Base-by-base conservation (phyloP, 23 tunicate species). In the Aplidium turbinatum region DNA sequence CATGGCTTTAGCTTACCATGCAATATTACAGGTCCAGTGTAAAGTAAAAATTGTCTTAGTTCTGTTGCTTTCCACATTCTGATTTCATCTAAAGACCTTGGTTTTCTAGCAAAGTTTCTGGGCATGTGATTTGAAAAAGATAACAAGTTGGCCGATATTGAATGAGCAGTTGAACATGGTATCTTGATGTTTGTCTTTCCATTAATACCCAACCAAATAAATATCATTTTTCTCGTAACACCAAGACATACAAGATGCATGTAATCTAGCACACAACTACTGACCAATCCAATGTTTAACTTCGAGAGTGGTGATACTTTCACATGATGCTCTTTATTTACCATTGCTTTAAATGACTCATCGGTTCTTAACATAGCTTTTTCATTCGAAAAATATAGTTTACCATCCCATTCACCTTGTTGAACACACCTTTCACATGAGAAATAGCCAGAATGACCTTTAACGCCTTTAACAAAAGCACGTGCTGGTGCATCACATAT, bases 401-500 rank as follows among this genome's bases (percentile, higher is more conserved):
- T 40, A n/a, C n/a, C n/a, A 3, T 51, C 63, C 63, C 63, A 72
- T 31, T 24, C 23, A 1, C 78, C 78, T 53, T 34, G 52, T 32
- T 72, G 63, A 29, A 29, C 39, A 72, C 78, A 72, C 33, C 53
- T 31, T 31, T 72, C 78, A 53, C 78, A 72, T 2, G 63, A 63
- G 29, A 24, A 72, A 51, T 72, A 72, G 23, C 78, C 78, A 2
- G 78, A 51, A 53, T 50, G 39, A 20, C 32, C 40, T n/a, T 40
- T 68, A 40, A 33, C 46, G 19, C 34, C 21, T 40, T 68, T 68
- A 25, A 68, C 75, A 27, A 68, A 31, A 35, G 75, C 56, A 42
- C 75, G 75, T 42, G 75, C 75, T 2, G 75, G 75, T 25, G 75
- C 57, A 46, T 68, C 78, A 72, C 78, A 72, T 3, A 72, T 72